Evolutionary conservation across 2,797 vertebrate species (phyloP), one percentile per base, ranked within the genome.

Genomic region (Sebastes glaucus): DNA sequence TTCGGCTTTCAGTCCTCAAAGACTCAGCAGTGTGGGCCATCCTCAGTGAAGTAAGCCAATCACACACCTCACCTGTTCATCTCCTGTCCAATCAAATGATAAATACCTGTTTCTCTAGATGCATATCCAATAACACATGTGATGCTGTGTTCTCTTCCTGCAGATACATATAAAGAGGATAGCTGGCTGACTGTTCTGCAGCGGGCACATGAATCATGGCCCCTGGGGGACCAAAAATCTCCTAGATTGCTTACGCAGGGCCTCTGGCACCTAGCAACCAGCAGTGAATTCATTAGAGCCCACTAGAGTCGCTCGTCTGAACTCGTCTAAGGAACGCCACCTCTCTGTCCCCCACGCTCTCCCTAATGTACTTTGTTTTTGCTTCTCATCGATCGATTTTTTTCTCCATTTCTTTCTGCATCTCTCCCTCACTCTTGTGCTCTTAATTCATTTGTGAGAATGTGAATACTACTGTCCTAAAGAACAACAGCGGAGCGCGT

Each of bases 151-250:
- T 92, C 89, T 96, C 85, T 92, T 66, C 87, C 93, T 95, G 90
- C 96, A 99, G 99, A 97, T 99, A 91, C 99, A 99, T 90, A 98
- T 99, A 94, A 99, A 99, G 95, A 98, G 97, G 93, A 88, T 96
- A 88, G 93, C 97, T 91, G 97, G 96, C 84, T 98, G 97, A 97
- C 70, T 75, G 72, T 73, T 81, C 49, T 53, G 64, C 61, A 77
- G 49, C 67, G 71, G 81, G 83, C 73, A 74, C 80, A 82, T 92
- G 83, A 88, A 74, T 84, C 73, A 77, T 71, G 75, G 82, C 74
- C 85, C 87, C 74, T 27, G 69, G 82, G 84, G 86, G 77, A 91
- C 85, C 83, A 83, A 84, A 88, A 20, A 81, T 65, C 83, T 80
- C 80, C 64, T 63, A 70, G 90, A 89, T 92, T 94, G 92, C 92